A percentile compares a stretch with the other conserved stretches of the same genome.
phyloP scores from a whole-genome alignment of 1,140 invertebrate genomes.

The Brachionus manjavacas region DNA sequence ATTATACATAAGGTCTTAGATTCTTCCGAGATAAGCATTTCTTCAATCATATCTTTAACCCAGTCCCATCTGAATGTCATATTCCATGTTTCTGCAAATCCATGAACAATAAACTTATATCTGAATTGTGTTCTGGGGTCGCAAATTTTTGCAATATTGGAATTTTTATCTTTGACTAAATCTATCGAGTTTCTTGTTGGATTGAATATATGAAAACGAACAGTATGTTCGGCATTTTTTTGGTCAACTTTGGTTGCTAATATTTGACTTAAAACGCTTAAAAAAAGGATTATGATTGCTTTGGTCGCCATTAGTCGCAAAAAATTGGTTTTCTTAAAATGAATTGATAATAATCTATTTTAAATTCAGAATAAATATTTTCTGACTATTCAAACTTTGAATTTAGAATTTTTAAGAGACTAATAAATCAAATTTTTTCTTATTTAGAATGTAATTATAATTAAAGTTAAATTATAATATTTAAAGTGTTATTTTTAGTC shows the following conservation, averaged over 20 bases:
- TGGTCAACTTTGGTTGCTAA: neutral
- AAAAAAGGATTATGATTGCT: neutral
- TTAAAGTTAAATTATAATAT: neutral
- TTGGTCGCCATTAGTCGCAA: too few species aligned
- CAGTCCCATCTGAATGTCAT: slow-evolving; percentile 40
- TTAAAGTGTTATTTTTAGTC: neutral
- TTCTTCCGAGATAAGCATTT: neutral
- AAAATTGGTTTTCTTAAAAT: too few species aligned
- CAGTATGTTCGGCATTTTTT: neutral
- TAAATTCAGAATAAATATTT: too few species aligned
- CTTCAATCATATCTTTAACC: slow-evolving; percentile 18
- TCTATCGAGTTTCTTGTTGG: neutral
- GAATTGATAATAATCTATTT: too few species aligned
- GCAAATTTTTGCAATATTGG: neutral
- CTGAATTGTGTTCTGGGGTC: neutral
- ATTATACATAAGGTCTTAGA: neutral
- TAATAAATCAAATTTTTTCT: neutral
- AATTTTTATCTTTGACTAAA: neutral
- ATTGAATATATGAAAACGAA: neutral
- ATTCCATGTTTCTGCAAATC: slow-evolving; percentile 42
- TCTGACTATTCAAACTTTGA: neutral
- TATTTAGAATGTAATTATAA: neutral
- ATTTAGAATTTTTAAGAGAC: neutral
- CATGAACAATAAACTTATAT: slow-evolving; percentile 33
- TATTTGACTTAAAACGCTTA: neutral